phyloP scores from a whole-genome alignment of 2,113 vertebrate genomes.

The Scortum barcoo region DNA sequence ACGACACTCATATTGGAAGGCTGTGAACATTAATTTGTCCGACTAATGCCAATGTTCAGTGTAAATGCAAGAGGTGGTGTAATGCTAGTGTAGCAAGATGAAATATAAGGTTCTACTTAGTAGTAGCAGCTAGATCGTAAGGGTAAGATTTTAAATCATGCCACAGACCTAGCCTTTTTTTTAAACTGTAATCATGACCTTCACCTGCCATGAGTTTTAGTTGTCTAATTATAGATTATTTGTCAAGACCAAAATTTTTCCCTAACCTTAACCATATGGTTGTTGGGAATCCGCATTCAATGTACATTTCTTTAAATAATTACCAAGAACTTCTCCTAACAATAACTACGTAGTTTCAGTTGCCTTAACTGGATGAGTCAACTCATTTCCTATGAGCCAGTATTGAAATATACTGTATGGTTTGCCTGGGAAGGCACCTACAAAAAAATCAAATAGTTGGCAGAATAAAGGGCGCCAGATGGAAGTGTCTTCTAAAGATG shows the following conservation, averaged over 20 bases:
- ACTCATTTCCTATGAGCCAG: background rate
- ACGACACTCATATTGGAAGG: no score
- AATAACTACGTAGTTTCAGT: background rate
- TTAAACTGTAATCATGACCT: no score
- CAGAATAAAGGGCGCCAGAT: background rate
- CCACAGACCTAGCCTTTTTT: no score
- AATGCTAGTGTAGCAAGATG: background rate
- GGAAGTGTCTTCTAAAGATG: slow-evolving; percentile 12
- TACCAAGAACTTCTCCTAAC: background rate
- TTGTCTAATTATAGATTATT: no score
- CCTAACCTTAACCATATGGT: no score
- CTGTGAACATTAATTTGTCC: background rate
- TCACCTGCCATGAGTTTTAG: no score
- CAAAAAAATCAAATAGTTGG: background rate
- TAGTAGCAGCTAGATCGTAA: no score
- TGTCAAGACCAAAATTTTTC: no score
- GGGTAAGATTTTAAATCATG: no score
- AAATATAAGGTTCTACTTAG: background rate
- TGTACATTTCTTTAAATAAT: background rate
- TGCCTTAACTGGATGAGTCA: background rate
- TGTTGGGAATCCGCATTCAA: background rate
- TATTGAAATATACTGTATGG: background rate
- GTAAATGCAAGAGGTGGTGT: background rate
- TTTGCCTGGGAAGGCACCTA: background rate
- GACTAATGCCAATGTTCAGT: background rate